phyloP scores from a whole-genome alignment of 1,140 invertebrate genomes.

The Heliconius nattereri region DNA sequence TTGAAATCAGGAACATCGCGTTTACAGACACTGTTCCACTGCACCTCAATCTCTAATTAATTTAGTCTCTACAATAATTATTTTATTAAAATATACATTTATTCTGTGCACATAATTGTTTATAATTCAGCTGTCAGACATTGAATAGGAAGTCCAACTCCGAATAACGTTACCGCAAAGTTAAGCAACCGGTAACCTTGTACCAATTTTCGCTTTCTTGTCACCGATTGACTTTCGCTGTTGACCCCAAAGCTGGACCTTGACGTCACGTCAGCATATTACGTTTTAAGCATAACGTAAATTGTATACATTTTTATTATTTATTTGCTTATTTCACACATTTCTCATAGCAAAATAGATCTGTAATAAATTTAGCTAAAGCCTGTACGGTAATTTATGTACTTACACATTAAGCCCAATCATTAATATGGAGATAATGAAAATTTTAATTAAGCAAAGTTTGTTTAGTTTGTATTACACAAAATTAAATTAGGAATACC shows the following conservation, averaged over 20 bases:
- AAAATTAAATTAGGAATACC: neutral
- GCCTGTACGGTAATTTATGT: neutral
- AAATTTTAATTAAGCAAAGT: neutral
- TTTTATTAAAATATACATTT: too few species aligned
- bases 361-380: neutral
- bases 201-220: constrained; percentile 49
- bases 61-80: too few species aligned
- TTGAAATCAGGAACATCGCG: too few species aligned
- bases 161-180: constrained; percentile 13
- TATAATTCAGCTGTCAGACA: neutral
- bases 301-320: neutral
- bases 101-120: too few species aligned
- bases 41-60: too few species aligned
- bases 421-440: neutral
- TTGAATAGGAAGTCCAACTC: neutral
- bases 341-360: neutral
- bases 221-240: constrained; percentile 50
- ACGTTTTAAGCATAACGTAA: constrained; percentile 18
- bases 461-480: neutral
- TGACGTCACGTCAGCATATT: constrained; percentile 29
- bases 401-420: neutral
- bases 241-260: constrained; percentile 50
- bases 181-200: constrained; percentile 34
- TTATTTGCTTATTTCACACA: neutral
- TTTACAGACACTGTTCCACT: too few species aligned